Evolutionary conservation across 2,797 vertebrate species (phyloP).

Genomic region (Rhinogobio ventralis): DNA sequence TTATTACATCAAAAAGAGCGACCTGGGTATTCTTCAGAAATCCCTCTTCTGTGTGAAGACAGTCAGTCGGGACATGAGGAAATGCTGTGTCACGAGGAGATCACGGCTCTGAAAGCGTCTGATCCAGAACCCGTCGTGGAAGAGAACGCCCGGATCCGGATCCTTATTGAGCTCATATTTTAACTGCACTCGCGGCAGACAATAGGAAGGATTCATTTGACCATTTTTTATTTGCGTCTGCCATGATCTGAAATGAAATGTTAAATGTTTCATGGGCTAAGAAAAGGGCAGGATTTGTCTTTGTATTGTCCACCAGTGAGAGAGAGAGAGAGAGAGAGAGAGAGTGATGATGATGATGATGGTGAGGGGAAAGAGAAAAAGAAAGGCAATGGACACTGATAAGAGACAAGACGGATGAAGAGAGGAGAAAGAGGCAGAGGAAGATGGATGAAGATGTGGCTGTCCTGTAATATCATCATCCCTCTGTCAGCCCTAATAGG

Average conservation of each 20-base stretch:
- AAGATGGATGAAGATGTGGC: constrained; percentile 95
- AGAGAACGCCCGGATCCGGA: constrained; percentile 64
- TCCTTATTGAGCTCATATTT: neutral
- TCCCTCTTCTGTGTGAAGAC: too few species aligned
- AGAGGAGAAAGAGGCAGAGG: constrained; percentile 46
- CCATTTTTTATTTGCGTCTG: constrained; percentile 98
- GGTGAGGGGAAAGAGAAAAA: constrained; percentile 38
- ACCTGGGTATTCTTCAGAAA: too few species aligned
- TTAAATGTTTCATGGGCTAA: constrained; percentile 99
- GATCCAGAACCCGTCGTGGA: constrained; percentile 53
- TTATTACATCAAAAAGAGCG: too few species aligned
- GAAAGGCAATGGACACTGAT: constrained; percentile 49
- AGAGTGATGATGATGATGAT: constrained; percentile 34
- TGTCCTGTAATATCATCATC: constrained; percentile 99
- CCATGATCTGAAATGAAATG: constrained; percentile 99
- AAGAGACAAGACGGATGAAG: constrained; percentile 52
- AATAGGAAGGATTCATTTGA: constrained; percentile 99
- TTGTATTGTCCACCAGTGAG: constrained; percentile 89
- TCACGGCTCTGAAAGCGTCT: neutral
- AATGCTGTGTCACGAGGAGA: neutral
- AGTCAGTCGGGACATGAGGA: too few species aligned
- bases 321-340: constrained; percentile 18
- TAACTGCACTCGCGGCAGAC: constrained; percentile 86
- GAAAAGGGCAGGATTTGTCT: constrained; percentile 99
- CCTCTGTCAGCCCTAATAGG: constrained; percentile 99